Percentiles rank a stretch among this genome's conserved stretches.
phyloP scores from a whole-genome alignment of 2,113 vertebrate genomes.

The Melanocharis versteri region DNA sequence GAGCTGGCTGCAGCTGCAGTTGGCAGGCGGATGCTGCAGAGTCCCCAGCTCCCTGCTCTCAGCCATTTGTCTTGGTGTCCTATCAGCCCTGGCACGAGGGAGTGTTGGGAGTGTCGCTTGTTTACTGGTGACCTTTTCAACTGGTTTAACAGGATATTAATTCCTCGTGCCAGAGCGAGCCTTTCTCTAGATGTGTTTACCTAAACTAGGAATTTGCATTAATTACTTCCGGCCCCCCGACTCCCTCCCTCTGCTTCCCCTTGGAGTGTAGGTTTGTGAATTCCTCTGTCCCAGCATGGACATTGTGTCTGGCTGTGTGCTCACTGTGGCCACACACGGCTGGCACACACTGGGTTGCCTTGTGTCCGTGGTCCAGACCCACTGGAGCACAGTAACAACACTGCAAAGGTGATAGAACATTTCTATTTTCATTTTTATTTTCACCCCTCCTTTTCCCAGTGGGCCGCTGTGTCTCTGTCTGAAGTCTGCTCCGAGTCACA shows the following conservation, averaged over 20 bases:
- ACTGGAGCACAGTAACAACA: not conserved
- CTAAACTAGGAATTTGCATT: constrained; percentile 21
- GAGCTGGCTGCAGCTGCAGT: not conserved
- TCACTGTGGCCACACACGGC: accelerated
- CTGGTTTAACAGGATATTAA: constrained; percentile 46
- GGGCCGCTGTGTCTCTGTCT: not conserved
- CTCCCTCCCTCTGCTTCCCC: not conserved
- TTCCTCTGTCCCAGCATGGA: not conserved
- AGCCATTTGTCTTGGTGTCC: not conserved
- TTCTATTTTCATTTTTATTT: not conserved
- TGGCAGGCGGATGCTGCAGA: accelerated
- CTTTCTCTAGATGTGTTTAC: constrained; percentile 40
- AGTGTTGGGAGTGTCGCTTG: constrained; percentile 12
- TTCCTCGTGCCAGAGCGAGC: not conserved
- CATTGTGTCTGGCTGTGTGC: not conserved
- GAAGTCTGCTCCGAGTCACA: not conserved
- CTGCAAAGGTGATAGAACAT: not conserved
- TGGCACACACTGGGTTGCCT: not conserved
- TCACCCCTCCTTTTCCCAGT: not conserved
- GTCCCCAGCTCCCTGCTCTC: not conserved
- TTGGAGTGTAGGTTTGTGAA: not conserved
- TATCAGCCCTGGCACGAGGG: not conserved
- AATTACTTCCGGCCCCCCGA: not conserved
- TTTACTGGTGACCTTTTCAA: constrained; percentile 40
- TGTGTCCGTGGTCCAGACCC: accelerated